Evolutionary conservation across 2,797 vertebrate species (phyloP).

Genomic region (Lagothrix lagotricha): DNA sequence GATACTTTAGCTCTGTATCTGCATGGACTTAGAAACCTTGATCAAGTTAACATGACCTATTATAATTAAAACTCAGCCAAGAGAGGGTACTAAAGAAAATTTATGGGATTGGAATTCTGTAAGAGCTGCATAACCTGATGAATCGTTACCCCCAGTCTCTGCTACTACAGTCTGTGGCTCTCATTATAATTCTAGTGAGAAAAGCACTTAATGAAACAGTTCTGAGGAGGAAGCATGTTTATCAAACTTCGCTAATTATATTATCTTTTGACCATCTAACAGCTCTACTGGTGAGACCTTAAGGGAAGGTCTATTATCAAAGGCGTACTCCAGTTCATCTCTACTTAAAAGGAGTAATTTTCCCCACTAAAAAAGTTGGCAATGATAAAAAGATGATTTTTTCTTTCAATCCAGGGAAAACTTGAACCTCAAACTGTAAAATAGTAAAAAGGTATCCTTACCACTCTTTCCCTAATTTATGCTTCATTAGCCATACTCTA

Average conservation of each 20-base stretch:
- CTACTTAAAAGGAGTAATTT: not conserved
- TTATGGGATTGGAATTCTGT: slow-evolving; percentile 43
- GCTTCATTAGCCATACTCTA: not conserved
- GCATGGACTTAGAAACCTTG: slow-evolving; percentile 21
- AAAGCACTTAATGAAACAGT: slow-evolving; percentile 65
- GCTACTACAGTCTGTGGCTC: slow-evolving; percentile 26
- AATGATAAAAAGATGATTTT: not conserved
- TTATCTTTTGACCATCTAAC: slow-evolving; percentile 57
- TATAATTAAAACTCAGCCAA: slow-evolving; percentile 70
- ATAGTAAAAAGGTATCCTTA: not conserved
- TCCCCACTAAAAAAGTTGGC: not conserved
- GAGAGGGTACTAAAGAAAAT: slow-evolving; percentile 54
- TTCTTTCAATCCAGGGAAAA: not conserved
- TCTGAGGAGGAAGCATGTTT: slow-evolving; percentile 61
- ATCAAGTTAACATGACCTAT: slow-evolving; percentile 61
- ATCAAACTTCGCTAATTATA: slow-evolving; percentile 66
- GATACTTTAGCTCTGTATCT: slow-evolving; percentile 11
- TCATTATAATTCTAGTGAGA: slow-evolving; percentile 60
- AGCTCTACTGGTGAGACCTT: slow-evolving; percentile 29
- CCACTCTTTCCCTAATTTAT: not conserved
- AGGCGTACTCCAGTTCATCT: slow-evolving; percentile 48
- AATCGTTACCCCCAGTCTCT: slow-evolving; percentile 58
- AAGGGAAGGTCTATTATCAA: not conserved
- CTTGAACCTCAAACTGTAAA: not conserved
- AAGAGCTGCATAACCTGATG: slow-evolving; percentile 44